Percentiles rank a stretch among this genome's conserved stretches.
Conservation (phyloP, 2,113 vertebrate genomes). For the Isichthys henryi region DNA sequence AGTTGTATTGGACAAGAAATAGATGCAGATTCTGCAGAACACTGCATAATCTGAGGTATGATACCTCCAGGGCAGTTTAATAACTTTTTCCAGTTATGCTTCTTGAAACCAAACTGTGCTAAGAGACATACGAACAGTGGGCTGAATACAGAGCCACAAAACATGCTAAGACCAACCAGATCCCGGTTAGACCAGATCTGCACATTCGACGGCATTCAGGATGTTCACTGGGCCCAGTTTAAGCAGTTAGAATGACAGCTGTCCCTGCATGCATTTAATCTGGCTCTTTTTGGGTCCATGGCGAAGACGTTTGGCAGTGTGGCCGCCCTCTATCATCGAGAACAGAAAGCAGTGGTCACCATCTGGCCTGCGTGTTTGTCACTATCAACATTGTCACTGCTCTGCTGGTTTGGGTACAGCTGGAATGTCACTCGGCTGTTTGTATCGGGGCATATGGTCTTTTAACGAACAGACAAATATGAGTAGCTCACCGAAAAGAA, state of each 20-base stretch:
- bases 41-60: neutral
- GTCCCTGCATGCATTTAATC: neutral
- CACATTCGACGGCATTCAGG: neutral
- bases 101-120: neutral
- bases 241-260: neutral
- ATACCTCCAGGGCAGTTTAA: neutral
- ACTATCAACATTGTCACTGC: neutral
- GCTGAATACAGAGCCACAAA: neutral
- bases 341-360: neutral
- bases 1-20: neutral
- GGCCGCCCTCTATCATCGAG: neutral
- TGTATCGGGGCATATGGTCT: constrained; percentile 9
- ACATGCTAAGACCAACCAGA: neutral
- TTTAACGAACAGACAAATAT: neutral
- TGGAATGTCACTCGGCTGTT: constrained; percentile 5
- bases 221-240: neutral
- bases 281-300: neutral
- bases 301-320: neutral
- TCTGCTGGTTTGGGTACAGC: neutral
- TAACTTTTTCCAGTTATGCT: neutral
- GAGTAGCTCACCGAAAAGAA: neutral
- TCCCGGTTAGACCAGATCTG: neutral
- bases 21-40: neutral
- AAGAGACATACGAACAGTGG: neutral
- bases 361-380: neutral